phyloP scores from a whole-genome alignment of 1,140 invertebrate species.

The Bombus impatiens region DNA sequence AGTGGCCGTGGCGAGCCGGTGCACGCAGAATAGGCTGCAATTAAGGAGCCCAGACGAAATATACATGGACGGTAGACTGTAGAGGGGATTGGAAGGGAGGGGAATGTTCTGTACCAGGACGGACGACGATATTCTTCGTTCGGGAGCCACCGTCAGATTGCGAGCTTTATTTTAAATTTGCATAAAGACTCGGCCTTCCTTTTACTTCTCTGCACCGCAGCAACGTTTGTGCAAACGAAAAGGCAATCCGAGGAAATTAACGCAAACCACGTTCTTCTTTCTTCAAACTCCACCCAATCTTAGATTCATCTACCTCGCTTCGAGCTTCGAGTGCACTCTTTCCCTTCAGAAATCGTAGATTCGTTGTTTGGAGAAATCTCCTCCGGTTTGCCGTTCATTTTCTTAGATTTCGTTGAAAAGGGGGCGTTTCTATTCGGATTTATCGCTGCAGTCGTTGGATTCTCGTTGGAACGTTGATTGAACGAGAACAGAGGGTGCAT shows the following conservation, averaged over 20 bases:
- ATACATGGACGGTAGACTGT: slow-evolving; percentile 15
- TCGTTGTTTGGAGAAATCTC: not conserved
- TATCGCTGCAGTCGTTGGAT: not conserved
- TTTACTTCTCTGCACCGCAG: not conserved
- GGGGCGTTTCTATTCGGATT: not conserved
- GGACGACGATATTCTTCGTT: slow-evolving; percentile 41
- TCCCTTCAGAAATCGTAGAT: not conserved
- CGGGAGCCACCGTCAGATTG: slow-evolving; percentile 41
- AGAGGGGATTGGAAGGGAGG: not conserved
- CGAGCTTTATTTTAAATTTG: slow-evolving; percentile 57
- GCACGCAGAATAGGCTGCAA: slow-evolving; percentile 65
- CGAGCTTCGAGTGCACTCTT: not conserved
- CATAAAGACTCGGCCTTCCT: slow-evolving; percentile 41
- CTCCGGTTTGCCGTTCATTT: not conserved
- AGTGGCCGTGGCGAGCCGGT: slow-evolving; percentile 63
- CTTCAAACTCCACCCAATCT: not conserved
- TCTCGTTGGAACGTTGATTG: not conserved
- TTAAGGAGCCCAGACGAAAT: slow-evolving; percentile 67
- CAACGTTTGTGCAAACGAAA: slow-evolving; percentile 2
- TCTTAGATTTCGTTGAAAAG: not conserved
- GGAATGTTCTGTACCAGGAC: not conserved
- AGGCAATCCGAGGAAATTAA: slow-evolving; percentile 45
- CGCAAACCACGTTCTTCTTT: slow-evolving; percentile 14
- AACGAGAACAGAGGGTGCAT: not conserved
- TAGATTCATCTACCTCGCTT: not conserved